Conservation (phyloP, 1,140 invertebrate genomes). For the Nymphalis io region DNA sequence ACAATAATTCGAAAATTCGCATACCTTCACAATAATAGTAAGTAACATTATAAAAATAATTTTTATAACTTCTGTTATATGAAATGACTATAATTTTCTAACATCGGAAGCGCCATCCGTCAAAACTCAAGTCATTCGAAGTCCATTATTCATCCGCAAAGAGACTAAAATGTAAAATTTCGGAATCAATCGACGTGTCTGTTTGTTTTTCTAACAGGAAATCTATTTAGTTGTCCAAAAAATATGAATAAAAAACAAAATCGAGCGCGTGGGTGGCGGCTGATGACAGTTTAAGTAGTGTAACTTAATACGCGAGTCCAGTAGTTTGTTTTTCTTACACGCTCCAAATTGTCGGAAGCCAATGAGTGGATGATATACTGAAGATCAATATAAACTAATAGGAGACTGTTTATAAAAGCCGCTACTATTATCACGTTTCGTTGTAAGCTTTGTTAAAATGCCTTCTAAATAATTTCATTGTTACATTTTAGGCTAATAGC, state of each 20-base stretch:
- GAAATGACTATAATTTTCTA: conserved; percentile 40
- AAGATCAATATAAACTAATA: conserved; percentile 14
- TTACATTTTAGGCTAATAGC: too few relatives aligned
- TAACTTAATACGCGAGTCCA: conserved; percentile 69
- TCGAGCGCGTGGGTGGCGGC: conserved; percentile 70
- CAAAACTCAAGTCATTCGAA: conserved; percentile 67
- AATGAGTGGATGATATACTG: conserved; percentile 40
- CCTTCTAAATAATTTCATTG: too few relatives aligned
- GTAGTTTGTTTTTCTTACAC: conserved; percentile 69
- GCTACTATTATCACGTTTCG: not conserved
- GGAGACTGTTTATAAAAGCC: not conserved
- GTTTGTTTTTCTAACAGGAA: conserved; percentile 80
- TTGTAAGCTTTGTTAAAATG: too few relatives aligned
- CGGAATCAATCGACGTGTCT: conserved; percentile 69
- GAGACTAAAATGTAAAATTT: conserved; percentile 65
- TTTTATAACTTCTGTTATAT: conserved; percentile 37
- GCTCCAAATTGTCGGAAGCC: conserved; percentile 61
- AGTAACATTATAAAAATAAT: not conserved
- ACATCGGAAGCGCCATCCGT: conserved; percentile 56
- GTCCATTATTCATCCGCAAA: conserved; percentile 74
- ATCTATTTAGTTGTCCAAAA: conserved; percentile 74
- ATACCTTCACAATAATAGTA: conserved; percentile 15
- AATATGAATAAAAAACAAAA: conserved; percentile 62
- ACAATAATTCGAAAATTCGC: conserved; percentile 26
- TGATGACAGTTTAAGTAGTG: conserved; percentile 78